phyloP scores from a whole-genome alignment of 2,113 vertebrate genomes.

The Rana temporaria region DNA sequence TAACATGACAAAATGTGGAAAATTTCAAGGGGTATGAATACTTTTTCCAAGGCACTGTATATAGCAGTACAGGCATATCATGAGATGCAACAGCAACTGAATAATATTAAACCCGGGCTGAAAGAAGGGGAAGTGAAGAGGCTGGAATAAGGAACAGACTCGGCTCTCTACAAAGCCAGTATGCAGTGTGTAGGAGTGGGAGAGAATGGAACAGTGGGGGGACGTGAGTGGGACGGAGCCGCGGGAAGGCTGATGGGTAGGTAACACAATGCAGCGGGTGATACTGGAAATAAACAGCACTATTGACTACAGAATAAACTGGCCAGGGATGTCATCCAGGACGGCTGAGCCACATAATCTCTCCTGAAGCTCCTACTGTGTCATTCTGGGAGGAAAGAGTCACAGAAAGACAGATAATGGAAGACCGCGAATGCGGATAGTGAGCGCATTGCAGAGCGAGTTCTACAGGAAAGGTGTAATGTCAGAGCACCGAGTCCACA shows the following conservation, averaged over 20 bases:
- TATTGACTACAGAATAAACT: conserved; percentile 21
- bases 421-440: neutral
- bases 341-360: conserved; percentile 30
- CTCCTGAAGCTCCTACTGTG: conserved; percentile 4
- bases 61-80: too few species aligned
- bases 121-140: conserved; percentile 11
- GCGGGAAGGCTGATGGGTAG: conserved; percentile 48
- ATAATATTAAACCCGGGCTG: neutral
- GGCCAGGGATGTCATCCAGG: neutral
- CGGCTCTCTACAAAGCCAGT: conserved; percentile 11
- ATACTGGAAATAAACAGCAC: conserved; percentile 29
- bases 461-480: neutral
- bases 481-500: too few species aligned
- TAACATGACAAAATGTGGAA: too few species aligned
- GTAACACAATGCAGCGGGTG: conserved; percentile 44
- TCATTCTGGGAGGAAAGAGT: neutral
- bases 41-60: too few species aligned
- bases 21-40: too few species aligned
- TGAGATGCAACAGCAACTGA: neutral
- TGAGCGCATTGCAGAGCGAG: neutral
- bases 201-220: conserved; percentile 42
- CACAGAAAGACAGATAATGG: neutral
- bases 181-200: conserved; percentile 43
- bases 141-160: neutral
- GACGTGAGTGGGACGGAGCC: conserved; percentile 43